A percentile compares a stretch with the other conserved stretches of the same genome.
Conservation (phyloP, 2,888 invertebrate species). For the Petrolisthes manimaculis region DNA sequence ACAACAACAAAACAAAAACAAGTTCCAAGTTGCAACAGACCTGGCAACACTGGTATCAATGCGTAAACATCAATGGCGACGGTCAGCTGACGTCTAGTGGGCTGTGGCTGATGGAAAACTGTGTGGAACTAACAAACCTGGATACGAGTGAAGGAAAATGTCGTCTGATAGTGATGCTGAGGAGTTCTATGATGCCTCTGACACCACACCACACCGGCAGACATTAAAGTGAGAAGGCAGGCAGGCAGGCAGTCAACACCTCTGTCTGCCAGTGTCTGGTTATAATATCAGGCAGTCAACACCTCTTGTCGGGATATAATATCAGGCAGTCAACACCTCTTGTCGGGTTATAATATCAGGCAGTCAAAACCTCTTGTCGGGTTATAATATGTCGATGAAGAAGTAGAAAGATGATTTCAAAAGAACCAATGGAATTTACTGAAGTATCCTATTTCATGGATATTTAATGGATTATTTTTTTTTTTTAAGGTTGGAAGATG, state of each 20-base stretch:
- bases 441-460: too few species aligned
- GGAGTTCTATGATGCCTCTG: slow-evolving; percentile 53
- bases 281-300: too few species aligned
- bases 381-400: too few species aligned
- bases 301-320: too few species aligned
- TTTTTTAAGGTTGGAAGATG: slow-evolving; percentile 25
- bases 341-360: too few species aligned
- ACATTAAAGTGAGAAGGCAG: slow-evolving; percentile 21
- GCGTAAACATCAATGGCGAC: slow-evolving; percentile 57
- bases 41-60: slow-evolving; percentile 4
- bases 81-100: slow-evolving; percentile 55
- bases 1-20: too few species aligned
- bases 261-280: too few species aligned
- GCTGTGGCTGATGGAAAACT: slow-evolving; percentile 32
- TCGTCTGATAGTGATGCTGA: slow-evolving; percentile 56
- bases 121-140: slow-evolving; percentile 1
- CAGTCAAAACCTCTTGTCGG: too few species aligned
- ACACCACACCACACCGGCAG: slow-evolving; percentile 49
- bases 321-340: too few species aligned
- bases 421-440: too few species aligned
- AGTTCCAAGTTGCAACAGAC: neutral
- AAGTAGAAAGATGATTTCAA: too few species aligned
- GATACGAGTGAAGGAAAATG: slow-evolving; percentile 28
- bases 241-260: too few species aligned
- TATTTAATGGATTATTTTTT: neutral